phyloP scores from a whole-genome alignment of 2,797 vertebrate species.

The Lophura swinhoii region DNA sequence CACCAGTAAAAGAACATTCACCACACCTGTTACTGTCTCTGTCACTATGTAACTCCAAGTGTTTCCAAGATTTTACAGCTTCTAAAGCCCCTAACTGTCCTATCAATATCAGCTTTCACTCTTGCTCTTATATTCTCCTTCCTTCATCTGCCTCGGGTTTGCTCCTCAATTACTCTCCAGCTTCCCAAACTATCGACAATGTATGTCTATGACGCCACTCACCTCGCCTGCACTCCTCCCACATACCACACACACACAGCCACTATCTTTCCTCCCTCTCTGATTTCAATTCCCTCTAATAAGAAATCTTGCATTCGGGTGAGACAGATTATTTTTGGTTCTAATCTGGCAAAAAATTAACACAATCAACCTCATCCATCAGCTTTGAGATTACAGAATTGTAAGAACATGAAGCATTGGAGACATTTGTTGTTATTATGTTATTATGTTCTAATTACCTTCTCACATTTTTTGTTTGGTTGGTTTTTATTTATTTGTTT shows the following conservation, averaged over 20 bases:
- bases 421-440: background rate
- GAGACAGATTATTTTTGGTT: background rate
- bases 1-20: background rate
- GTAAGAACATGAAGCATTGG: background rate
- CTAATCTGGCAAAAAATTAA: background rate
- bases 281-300: background rate
- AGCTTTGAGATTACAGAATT: background rate
- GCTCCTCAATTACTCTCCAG: background rate
- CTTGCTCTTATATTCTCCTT: background rate
- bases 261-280: background rate
- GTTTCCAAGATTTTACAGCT: background rate
- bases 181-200: background rate
- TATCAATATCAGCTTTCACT: background rate
- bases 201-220: fast-evolving
- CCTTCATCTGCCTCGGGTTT: background rate
- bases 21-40: background rate
- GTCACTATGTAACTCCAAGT: background rate
- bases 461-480: background rate
- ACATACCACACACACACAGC: background rate
- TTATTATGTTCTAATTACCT: background rate
- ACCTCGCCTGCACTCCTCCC: background rate
- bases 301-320: background rate
- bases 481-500: background rate
- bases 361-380: background rate
- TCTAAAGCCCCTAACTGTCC: background rate